Conservation (phyloP, 2,113 vertebrate genomes). For the Channa maculata region DNA sequence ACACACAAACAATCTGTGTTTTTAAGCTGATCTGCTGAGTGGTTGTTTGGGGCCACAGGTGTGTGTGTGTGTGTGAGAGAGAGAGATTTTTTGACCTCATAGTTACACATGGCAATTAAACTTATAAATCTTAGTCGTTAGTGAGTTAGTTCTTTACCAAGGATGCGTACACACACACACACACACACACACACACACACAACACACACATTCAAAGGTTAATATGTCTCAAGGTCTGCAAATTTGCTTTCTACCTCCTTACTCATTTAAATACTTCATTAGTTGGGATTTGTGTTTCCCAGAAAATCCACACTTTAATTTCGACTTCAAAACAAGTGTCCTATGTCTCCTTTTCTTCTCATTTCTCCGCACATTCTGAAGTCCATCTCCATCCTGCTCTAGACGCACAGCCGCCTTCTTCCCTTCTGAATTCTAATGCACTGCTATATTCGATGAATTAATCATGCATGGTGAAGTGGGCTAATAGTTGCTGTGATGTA, state of each 20-base stretch:
- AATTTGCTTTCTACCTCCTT: constrained; percentile 19
- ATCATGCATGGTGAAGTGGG: constrained; percentile 61
- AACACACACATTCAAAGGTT: not conserved
- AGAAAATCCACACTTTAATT: constrained; percentile 30
- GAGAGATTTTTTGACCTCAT: constrained; percentile 64
- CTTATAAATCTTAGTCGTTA: constrained; percentile 65
- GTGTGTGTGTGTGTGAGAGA: constrained; percentile 10
- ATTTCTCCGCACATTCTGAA: constrained; percentile 80
- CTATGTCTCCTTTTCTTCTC: constrained; percentile 1
- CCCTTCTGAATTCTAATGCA: constrained; percentile 48
- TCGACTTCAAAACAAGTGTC: not conserved
- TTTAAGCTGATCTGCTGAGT: constrained; percentile 1
- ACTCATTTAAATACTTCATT: constrained; percentile 52
- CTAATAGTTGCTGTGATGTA: constrained; percentile 72
- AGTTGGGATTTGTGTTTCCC: constrained; percentile 27
- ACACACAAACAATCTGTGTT: constrained; percentile 20
- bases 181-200: constrained; percentile 16
- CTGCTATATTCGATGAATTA: constrained; percentile 61
- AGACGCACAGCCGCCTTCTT: not conserved
- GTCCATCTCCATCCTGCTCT: constrained; percentile 54
- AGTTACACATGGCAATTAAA: constrained; percentile 66
- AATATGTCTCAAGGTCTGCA: constrained; percentile 24
- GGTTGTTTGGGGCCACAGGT: not conserved
- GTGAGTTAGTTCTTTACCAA: constrained; percentile 40
- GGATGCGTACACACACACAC: constrained; percentile 36